Base-by-base conservation (phyloP, 2,113 vertebrate species). In the Terrapene triunguis region DNA sequence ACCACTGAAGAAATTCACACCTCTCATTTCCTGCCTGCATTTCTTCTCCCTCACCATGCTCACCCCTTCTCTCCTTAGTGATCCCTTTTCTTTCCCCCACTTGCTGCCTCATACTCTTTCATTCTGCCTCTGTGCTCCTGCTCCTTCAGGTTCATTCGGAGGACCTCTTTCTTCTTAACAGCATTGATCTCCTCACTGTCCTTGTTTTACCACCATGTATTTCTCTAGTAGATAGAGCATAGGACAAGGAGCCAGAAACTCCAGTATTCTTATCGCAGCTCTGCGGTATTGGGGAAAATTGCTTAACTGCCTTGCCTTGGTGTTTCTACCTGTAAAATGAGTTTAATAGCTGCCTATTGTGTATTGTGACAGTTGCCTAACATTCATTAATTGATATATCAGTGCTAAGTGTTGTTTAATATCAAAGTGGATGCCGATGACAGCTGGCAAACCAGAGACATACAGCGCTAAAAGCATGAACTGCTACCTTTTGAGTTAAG, bases 21-120 rank as follows among this genome's bases (percentile, higher is more conserved):
- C 48, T 6, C 74, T 69, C 42, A 5, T 44, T 92, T 95, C 78
- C 85, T 95, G 57, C 81, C 76, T 95, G 91, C 38, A 22, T 53
- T 9, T 65, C 89, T 82, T n/a, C 55, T 54, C 42, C 19, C 55
- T 65, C 65, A 38, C 89, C 84, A 9, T 22, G 65, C n/a, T 38
- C 65, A 21, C 35, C 3, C 14, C 2, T 38, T 72, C 35, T 38
- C n/a, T 22, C 65, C 65, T 72, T 72, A 72, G 14, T 72, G n/a
- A 38, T 92, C 0, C 29, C 32, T 57, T 86, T 48, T 3, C 47
- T 44, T 6, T n/a, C 1, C 69, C 84, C 87, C 48, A 69, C 4
- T 38, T 55, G 88, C 79, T 96, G 62, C 0, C 35, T 74, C 13
- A n/a, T 24, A 2, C 11, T 78, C 42, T 38, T 44, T 17, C 8